Evolutionary conservation across 1,140 invertebrate genomes (phyloP), one percentile per base, ranked within the genome.

Genomic region (Drosophila guanche): DNA sequence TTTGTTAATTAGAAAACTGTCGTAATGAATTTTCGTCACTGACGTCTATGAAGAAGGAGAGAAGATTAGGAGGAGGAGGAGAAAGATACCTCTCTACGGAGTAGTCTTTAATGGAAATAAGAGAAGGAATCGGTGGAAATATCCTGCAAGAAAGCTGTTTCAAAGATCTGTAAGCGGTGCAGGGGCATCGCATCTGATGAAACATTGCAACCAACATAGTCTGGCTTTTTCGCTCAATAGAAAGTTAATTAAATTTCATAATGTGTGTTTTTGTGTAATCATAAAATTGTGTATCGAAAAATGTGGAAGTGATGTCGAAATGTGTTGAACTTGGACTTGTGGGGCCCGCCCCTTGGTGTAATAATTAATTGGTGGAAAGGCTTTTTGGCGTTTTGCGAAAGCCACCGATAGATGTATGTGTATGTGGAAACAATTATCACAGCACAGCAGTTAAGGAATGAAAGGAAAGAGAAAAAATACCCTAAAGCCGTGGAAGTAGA

Each of bases 1-100:
- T 66, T 67, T 46, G 71, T 76, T 76, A 76, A 76, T 76, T 76
- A 76, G 71, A 76, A 76, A 76, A 76, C 71, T 76, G 72, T 76
- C 72, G 62, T 75, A 76, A 75, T 75, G 72, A 55, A 59, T 75
- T 75, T 52, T 10, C 33, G 61, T 42, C 45, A 43, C 58, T 67
- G 55, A 59, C 51, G 70, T 63, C 72, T 50, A 51, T 62, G 48
- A 41, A 40, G 56, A 43, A 37, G 5, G 7, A 51, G 12, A 14
- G 10, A 46, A 12, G 33, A 4, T 12, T 4, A 4, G 10, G 3
- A 12, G 10, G 33, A 37, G 33, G 10, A 37, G 33, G 10, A 33
- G 29, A 33, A 33, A 33, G 29, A 33, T 2, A 10, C 7, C 29
- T 3, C 8, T 2, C 2, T 5, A 6, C 25, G 25, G 25, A 6